A percentile compares a stretch with the other conserved stretches of the same genome.
These are phyloP conservation scores for Coenonympha glycerion DNA, from an alignment of 2,888 invertebrate species.

Conservation along the genomic window DNA sequence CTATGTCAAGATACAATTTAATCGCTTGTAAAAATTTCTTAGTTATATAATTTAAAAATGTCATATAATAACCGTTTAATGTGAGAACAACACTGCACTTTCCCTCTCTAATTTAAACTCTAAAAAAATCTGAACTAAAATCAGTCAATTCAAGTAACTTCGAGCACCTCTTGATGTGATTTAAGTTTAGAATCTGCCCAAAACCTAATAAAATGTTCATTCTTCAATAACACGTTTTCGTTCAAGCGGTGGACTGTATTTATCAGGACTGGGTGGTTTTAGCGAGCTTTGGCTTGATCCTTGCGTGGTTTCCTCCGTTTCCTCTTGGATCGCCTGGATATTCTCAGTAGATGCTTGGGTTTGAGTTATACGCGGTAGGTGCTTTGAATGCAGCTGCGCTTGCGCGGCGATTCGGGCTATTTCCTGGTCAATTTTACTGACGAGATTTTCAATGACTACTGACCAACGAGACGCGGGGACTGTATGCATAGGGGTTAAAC, in stretches of 20 bases:
- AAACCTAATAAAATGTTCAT: slow-evolving; percentile 9
- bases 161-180: no score
- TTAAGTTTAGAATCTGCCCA: no score
- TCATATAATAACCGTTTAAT: not conserved
- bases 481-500: slow-evolving; percentile 79
- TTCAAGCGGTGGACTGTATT: slow-evolving; percentile 53
- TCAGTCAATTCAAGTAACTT: no score
- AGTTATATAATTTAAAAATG: no score
- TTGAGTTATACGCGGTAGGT: slow-evolving; percentile 24
- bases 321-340: no score
- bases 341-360: slow-evolving; percentile 18
- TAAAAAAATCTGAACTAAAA: no score
- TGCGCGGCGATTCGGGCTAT: slow-evolving; percentile 57
- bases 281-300: slow-evolving; percentile 28
- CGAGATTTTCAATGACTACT: slow-evolving; percentile 53
- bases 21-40: not conserved
- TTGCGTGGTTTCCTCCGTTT: slow-evolving; percentile 16
- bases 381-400: slow-evolving; percentile 26
- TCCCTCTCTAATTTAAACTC: not conserved
- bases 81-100: not conserved
- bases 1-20: no score
- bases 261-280: slow-evolving; percentile 42
- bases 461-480: slow-evolving; percentile 70
- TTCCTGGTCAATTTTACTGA: slow-evolving; percentile 57
- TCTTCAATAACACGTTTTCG: slow-evolving; percentile 41